Conservation (phyloP, 2,888 invertebrate genomes). For the Dendrolimus pini region DNA sequence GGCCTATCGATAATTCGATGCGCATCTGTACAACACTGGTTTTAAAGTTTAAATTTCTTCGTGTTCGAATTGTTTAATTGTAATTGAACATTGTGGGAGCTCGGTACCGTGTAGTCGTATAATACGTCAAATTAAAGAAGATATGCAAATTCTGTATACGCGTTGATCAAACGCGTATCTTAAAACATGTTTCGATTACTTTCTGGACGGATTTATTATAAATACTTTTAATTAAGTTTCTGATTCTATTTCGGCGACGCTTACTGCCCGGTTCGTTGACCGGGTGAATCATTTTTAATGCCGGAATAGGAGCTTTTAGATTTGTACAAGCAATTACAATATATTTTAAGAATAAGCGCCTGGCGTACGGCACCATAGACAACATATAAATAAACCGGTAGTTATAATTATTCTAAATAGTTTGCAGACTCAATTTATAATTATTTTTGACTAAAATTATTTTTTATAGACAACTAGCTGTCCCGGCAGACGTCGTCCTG, state of each 20-base stretch:
- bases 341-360: conserved; percentile 13
- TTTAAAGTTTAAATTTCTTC: conserved; percentile 26
- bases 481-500: too few relatives aligned
- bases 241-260: conserved; percentile 57
- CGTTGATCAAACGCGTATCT: conserved; percentile 15
- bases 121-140: conserved; percentile 56
- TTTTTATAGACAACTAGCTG: too few relatives aligned
- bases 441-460: conserved; percentile 4
- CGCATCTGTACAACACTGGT: conserved; percentile 12
- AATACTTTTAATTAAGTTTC: conserved; percentile 66
- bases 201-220: conserved; percentile 52
- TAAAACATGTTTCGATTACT: conserved; percentile 36
- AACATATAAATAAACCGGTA: conserved; percentile 14
- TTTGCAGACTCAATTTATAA: conserved; percentile 12
- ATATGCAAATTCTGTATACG: conserved; percentile 48
- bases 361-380: conserved; percentile 10
- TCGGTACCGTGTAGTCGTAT: conserved; percentile 16
- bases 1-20: conserved; percentile 12
- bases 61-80: conserved; percentile 10
- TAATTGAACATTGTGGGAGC: conserved; percentile 11
- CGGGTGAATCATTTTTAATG: conserved; percentile 34
- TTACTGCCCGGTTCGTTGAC: conserved; percentile 50
- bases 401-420: conserved; percentile 14
- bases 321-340: conserved; percentile 8
- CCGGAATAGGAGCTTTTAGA: conserved; percentile 25